phyloP scores from a whole-genome alignment of 2,888 invertebrate genomes.

The Andrena chrysosceles region DNA sequence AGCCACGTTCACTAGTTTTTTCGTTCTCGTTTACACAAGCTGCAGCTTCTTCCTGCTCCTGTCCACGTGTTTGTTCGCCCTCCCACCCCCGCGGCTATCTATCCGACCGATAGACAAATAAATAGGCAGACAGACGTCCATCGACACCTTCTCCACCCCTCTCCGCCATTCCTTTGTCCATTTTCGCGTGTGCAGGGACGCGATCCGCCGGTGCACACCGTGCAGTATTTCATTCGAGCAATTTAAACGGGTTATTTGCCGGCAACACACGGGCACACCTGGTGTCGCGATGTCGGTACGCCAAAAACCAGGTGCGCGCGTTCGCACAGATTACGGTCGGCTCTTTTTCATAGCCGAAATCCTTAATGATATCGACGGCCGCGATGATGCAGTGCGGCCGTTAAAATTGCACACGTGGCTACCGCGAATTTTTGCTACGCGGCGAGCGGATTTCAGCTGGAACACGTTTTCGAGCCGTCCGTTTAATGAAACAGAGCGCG shows the following conservation, averaged over 20 bases:
- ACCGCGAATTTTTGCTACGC: constrained; percentile 9
- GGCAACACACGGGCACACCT: constrained; percentile 68
- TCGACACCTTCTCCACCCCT: constrained; percentile 34
- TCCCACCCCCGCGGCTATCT: constrained; percentile 8
- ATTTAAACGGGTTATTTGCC: constrained; percentile 71
- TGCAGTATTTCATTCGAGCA: constrained; percentile 67
- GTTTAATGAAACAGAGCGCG: not conserved
- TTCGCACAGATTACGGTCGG: constrained; percentile 56
- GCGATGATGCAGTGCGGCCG: constrained; percentile 49
- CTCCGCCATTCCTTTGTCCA: not conserved
- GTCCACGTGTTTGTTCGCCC: constrained; percentile 36
- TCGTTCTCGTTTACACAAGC: constrained; percentile 15
- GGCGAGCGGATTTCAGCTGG: constrained; percentile 16
- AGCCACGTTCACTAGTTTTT: not conserved
- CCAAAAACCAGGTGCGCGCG: constrained; percentile 71
- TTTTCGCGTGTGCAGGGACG: constrained; percentile 11
- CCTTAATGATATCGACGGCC: constrained; percentile 55
- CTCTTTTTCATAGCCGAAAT: constrained; percentile 35
- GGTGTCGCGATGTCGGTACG: constrained; percentile 58
- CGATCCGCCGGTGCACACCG: not conserved
- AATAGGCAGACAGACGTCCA: constrained; percentile 49
- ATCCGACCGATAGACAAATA: constrained; percentile 47
- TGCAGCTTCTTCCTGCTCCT: constrained; percentile 13
- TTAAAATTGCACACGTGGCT: constrained; percentile 37
- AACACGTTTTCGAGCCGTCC: not conserved